Base-by-base conservation (phyloP, 2,113 vertebrate genomes). In the Notarius lentiginosus region DNA sequence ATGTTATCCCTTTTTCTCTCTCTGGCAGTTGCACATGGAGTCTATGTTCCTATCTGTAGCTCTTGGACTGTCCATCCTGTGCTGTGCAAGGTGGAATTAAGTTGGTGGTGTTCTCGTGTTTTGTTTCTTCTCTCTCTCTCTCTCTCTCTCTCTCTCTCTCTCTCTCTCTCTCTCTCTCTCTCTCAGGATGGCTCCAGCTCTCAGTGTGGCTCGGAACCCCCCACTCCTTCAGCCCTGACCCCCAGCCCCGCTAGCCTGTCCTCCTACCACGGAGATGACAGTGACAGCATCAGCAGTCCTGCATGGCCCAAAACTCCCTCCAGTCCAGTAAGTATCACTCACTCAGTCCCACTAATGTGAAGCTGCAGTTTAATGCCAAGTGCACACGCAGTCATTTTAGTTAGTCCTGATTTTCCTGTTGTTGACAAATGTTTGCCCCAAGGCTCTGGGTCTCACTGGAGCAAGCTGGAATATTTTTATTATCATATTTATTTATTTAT, bases 241-340 rank as follows among this genome's bases (percentile, higher is more conserved):
- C 97, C 97, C 94, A 97, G 97, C 94, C 96, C 97, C 88, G 96
- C 97, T 94, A 97, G 97, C 94, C 96, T 98, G 94, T 98, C 97
- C 94, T 98, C 97, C 88, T 97, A 95, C 95, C 97, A 97, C 90
- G 97, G 97, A 90, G 97, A 97, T 94, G 97, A 98, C 92, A 97
- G 96, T 63, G 97, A 97, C 94, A 96, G 97, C 96, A 96, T 98
- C 94, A 97, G 96, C 95, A 97, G 96, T 95, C 96, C 97, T 89
- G 95, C 96, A 96, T 97, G 97, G 97, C 96, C 97, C 95, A 97
- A 96, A 96, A 97, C 96, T 90, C 96, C 97, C 87, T 96, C 96
- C 94, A 99, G 97, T 94, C 97, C 97, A 93, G 97, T 99, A 72
- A 79, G 87, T 87, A 89, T 87, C 60, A 73, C 76, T 73, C 51